phyloP scores from a whole-genome alignment of 2,888 invertebrate genomes.

The Polydrusus pterygomalis region DNA sequence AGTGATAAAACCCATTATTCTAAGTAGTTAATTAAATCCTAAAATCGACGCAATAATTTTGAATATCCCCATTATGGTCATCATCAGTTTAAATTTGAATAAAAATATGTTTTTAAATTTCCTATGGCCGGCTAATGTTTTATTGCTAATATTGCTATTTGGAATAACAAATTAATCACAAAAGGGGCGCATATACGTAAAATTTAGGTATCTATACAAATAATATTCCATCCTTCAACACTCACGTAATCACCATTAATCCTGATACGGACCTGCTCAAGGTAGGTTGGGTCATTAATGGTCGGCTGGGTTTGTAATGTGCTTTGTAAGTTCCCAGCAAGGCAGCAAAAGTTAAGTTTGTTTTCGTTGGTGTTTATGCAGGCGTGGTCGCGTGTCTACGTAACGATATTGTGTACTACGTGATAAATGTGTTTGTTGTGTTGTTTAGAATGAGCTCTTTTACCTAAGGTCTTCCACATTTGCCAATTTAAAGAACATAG shows the following conservation, averaged over 20 bases:
- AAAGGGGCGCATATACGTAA: too few relatives aligned
- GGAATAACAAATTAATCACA: background rate
- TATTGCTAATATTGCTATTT: background rate
- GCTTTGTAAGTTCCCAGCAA: slow-evolving; percentile 35
- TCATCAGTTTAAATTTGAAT: too few relatives aligned
- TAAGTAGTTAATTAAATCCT: too few relatives aligned
- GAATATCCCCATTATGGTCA: too few relatives aligned
- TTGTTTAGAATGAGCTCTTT: slow-evolving; percentile 8
- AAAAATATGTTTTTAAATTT: too few relatives aligned
- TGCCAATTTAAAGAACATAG: slow-evolving; percentile 16
- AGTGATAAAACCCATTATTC: too few relatives aligned
- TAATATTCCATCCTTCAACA: too few relatives aligned
- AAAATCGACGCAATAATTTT: too few relatives aligned
- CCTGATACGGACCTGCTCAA: slow-evolving; percentile 40
- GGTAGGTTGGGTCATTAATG: slow-evolving; percentile 52
- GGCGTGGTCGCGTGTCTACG: slow-evolving; percentile 43
- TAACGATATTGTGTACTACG: slow-evolving; percentile 27
- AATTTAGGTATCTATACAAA: too few relatives aligned
- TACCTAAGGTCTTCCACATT: slow-evolving; percentile 33
- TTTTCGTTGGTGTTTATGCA: slow-evolving; percentile 46
- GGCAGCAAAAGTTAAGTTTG: slow-evolving; percentile 29
- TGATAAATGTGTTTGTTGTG: slow-evolving; percentile 12
- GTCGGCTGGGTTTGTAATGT: slow-evolving; percentile 36
- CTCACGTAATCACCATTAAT: background rate
- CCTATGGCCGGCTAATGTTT: too few relatives aligned